Base-by-base conservation (phyloP, 2,797 vertebrate species). In the Clamator glandarius region DNA sequence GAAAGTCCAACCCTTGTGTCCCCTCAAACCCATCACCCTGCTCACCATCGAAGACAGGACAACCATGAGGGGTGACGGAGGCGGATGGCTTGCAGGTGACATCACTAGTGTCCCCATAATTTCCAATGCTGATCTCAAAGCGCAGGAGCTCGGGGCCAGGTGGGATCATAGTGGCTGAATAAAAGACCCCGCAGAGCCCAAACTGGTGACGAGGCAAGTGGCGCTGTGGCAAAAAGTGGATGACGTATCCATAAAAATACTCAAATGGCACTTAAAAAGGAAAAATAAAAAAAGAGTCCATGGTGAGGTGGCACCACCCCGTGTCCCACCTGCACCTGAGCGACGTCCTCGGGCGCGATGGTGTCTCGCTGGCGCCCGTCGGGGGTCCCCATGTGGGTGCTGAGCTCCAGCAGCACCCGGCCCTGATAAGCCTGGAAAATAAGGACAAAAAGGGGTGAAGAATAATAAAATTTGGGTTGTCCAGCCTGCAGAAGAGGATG, bases 101-200 rank as follows among this genome's bases (percentile, higher is more conserved):
- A 25, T 98, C 96, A 54, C 55, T 88, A 26, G 90, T 95, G 96
- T 97, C 97, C 33, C 98, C 97, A 0, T 97, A 95, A 68, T 95
- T 55, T 23, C 98, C 98, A 0, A 98, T 77, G 84, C 97, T 98
- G 96, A 98, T 96, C 93, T 98, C 98, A 0, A 98, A 97, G 8
- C 97, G 95, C 89, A 98, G 93, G 26, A 93, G 93, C 55, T 97
- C 96, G 16, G 94, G 46, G 26, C 96, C 88, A 3, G 78, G 51
- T 0, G 97, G 94, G 94, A 98, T 93, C 97, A 95, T 93, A 44
- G 97, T 97, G 55, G 97, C 98, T 11, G 98, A 98, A 42, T 98
- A 97, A 63, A 98, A 98, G 73, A 97, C 35, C 9, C 97, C 96
- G 0, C 97, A 98, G 9, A 98, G 95, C 11, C 97, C 97, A 3